phyloP scores from a whole-genome alignment of 2,113 vertebrate species.

The Sardina pilchardus region DNA sequence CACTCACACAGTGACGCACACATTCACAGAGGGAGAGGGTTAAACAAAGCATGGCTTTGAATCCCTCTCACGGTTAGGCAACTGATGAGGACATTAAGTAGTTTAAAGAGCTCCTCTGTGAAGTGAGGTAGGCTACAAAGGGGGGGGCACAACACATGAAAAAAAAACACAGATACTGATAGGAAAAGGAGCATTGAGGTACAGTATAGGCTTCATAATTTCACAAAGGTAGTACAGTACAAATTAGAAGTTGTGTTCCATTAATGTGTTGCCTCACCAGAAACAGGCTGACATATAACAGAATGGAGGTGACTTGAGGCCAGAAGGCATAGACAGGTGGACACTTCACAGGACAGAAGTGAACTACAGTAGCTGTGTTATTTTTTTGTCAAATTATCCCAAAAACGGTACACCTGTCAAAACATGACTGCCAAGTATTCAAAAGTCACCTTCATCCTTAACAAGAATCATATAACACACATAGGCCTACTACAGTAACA shows the following conservation, averaged over 20 bases:
- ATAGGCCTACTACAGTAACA: too few species aligned
- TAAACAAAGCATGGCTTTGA: background rate
- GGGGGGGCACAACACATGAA: too few species aligned
- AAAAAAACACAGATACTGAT: background rate
- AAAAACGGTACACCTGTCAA: background rate
- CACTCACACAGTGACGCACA: background rate
- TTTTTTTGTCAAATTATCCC: background rate
- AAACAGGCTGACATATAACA: background rate
- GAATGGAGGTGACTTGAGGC: background rate
- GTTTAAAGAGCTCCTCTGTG: background rate
- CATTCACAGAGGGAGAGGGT: background rate
- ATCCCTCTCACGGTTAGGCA: background rate
- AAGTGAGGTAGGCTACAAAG: background rate
- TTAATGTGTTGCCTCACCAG: background rate
- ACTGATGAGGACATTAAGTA: background rate
- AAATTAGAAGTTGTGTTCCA: background rate
- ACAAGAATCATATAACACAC: background rate
- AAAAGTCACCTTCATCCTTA: background rate
- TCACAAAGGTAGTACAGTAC: background rate
- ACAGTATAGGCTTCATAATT: background rate
- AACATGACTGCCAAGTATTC: background rate
- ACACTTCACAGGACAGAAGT: background rate
- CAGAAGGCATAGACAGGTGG: background rate
- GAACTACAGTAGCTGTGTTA: background rate
- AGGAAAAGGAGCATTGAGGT: background rate